Evolutionary conservation across 1,140 invertebrate species (phyloP).

Genomic region (Mylabris phalerata): DNA sequence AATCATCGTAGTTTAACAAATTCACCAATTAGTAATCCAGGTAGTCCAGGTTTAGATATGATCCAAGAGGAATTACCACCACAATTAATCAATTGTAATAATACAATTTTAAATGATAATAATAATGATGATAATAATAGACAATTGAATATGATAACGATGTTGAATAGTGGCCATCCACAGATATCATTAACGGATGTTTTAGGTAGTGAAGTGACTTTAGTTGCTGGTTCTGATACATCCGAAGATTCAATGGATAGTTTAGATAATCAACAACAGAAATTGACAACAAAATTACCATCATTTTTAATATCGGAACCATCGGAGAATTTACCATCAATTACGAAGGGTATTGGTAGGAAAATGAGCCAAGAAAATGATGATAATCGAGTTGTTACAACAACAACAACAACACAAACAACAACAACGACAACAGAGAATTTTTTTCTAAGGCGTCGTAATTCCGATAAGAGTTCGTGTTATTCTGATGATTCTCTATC

Average conservation of each 20-base stretch:
- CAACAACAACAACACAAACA: constrained; percentile 6
- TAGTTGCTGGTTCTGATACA: constrained; percentile 58
- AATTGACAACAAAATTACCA: constrained; percentile 33
- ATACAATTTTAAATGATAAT: constrained; percentile 27
- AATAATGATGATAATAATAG: background rate
- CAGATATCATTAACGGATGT: constrained; percentile 89
- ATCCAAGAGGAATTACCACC: constrained; percentile 69
- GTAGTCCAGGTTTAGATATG: constrained; percentile 71
- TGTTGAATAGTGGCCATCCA: constrained; percentile 47
- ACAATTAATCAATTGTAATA: constrained; percentile 8
- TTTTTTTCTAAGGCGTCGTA: constrained; percentile 35
- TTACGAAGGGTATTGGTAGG: constrained; percentile 68
- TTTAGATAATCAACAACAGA: constrained; percentile 44
- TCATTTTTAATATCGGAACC: constrained; percentile 49
- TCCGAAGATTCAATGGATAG: constrained; percentile 59
- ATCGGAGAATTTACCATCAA: constrained; percentile 68
- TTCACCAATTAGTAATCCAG: constrained; percentile 52
- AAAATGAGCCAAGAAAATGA: constrained; percentile 55
- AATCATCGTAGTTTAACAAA: constrained; percentile 53
- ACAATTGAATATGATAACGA: constrained; percentile 1
- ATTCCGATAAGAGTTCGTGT: constrained; percentile 54
- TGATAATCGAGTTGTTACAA: background rate
- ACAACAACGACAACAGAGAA: constrained; percentile 18
- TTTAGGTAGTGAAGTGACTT: constrained; percentile 69
- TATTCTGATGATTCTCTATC: constrained; percentile 62